These are phyloP conservation scores for Apostichopus parvimensis DNA, from an alignment of 35 echinoderm and acorn worm genomes.

Conservation along the genomic window DNA sequence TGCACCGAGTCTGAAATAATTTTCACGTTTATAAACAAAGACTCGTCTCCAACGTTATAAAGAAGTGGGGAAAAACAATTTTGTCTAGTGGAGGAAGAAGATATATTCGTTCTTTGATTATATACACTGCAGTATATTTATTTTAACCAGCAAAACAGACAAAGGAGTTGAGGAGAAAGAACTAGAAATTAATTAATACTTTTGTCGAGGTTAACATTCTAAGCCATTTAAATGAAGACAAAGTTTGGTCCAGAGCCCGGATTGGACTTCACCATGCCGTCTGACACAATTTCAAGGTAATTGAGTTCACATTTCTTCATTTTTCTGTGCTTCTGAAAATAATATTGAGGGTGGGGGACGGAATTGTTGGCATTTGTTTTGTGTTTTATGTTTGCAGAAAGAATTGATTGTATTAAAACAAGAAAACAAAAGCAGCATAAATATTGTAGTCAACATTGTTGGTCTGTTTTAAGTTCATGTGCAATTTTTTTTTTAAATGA, in stretches of 20 bases:
- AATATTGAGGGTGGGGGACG: too few species aligned
- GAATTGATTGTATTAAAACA: too few species aligned
- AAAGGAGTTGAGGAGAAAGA: not conserved
- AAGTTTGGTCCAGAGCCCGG: slow-evolving; percentile 25
- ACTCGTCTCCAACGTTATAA: not conserved
- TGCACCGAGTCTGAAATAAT: too few species aligned
- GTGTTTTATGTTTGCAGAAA: too few species aligned
- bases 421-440: too few species aligned
- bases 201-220: not conserved
- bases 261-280: slow-evolving; percentile 50
- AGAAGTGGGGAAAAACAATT: not conserved
- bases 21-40: not conserved
- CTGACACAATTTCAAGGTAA: slow-evolving; percentile 37
- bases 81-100: not conserved
- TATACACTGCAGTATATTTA: not conserved
- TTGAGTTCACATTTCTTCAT: not conserved
- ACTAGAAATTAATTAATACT: not conserved
- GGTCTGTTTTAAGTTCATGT: too few species aligned
- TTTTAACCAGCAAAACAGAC: not conserved
- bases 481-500: too few species aligned
- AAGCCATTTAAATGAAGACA: slow-evolving; percentile 33
- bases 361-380: too few species aligned
- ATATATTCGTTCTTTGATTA: not conserved
- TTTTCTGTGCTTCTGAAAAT: not conserved
- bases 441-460: too few species aligned